phyloP scores from a whole-genome alignment of 2,888 invertebrate genomes.

The Sarcophaga subvicina region DNA sequence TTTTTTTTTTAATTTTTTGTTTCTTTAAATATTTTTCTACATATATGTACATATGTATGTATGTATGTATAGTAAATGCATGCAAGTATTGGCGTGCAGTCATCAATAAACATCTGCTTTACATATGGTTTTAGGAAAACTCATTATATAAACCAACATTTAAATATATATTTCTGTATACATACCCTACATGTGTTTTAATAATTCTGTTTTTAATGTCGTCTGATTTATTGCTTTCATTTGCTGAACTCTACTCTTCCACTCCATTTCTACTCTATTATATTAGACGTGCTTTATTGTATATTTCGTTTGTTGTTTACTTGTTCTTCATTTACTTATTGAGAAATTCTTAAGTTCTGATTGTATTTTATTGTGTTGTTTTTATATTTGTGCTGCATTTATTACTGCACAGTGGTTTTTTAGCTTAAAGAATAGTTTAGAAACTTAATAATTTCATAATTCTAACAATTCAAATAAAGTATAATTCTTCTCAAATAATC shows the following conservation, averaged over 20 bases:
- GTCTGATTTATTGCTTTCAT: slow-evolving; percentile 47
- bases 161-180: not conserved
- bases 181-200: slow-evolving; percentile 18
- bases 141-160: slow-evolving; percentile 4
- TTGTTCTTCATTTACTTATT: slow-evolving; percentile 56
- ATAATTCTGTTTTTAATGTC: slow-evolving; percentile 47
- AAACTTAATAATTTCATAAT: too few relatives aligned
- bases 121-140: slow-evolving; percentile 53
- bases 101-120: slow-evolving; percentile 67
- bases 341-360: slow-evolving; percentile 37
- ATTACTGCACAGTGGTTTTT: slow-evolving; percentile 38
- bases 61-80: not conserved
- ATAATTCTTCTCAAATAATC: too few relatives aligned
- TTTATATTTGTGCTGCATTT: slow-evolving; percentile 41
- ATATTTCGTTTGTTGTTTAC: slow-evolving; percentile 39
- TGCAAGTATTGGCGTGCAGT: slow-evolving; percentile 35
- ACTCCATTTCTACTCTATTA: slow-evolving; percentile 32
- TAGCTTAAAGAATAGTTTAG: too few relatives aligned
- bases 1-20: not conserved
- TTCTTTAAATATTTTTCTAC: slow-evolving; percentile 20
- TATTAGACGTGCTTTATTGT: slow-evolving; percentile 59
- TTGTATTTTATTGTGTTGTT: slow-evolving; percentile 29
- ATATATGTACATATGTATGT: slow-evolving; percentile 1
- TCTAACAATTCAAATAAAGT: too few relatives aligned
- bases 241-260: slow-evolving; percentile 23